Evolutionary conservation across 2,888 invertebrate species (phyloP).

Genomic region (Sacculina carcini): DNA sequence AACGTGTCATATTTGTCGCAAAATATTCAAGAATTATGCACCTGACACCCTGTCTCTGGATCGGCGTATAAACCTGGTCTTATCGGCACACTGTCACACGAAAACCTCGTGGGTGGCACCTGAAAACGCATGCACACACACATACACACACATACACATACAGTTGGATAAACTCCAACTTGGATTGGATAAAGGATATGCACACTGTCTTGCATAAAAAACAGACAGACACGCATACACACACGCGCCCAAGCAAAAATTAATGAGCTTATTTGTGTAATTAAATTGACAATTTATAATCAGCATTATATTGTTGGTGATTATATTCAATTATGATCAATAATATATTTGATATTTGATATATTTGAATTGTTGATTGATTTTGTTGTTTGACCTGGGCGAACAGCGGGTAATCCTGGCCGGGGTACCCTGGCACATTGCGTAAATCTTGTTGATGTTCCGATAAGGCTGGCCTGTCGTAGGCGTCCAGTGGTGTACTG

Average conservation of each 20-base stretch:
- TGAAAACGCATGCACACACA: conserved; percentile 12
- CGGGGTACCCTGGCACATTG: conserved; percentile 51
- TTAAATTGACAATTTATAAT: no score
- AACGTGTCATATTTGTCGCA: no score
- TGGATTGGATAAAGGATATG: neutral
- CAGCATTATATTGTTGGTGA: no score
- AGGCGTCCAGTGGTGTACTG: neutral
- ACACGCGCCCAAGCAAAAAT: neutral
- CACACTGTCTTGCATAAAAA: neutral
- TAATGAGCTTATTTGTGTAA: neutral
- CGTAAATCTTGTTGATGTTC: conserved; percentile 36
- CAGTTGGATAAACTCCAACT: no score
- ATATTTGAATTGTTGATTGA: no score
- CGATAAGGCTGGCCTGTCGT: neutral
- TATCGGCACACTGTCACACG: conserved; percentile 47
- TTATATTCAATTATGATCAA: no score
- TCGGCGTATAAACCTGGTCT: conserved; percentile 75
- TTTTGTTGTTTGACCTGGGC: conserved; percentile 24
- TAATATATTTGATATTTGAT: no score
- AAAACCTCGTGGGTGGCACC: conserved; percentile 51
- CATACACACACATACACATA: no score
- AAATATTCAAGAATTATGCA: conserved; percentile 18
- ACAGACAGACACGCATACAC: neutral
- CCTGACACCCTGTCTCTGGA: conserved; percentile 63
- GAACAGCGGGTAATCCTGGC: conserved; percentile 54